Evolutionary conservation across 2,797 vertebrate species (phyloP).

Genomic region (Potorous gilbertii): DNA sequence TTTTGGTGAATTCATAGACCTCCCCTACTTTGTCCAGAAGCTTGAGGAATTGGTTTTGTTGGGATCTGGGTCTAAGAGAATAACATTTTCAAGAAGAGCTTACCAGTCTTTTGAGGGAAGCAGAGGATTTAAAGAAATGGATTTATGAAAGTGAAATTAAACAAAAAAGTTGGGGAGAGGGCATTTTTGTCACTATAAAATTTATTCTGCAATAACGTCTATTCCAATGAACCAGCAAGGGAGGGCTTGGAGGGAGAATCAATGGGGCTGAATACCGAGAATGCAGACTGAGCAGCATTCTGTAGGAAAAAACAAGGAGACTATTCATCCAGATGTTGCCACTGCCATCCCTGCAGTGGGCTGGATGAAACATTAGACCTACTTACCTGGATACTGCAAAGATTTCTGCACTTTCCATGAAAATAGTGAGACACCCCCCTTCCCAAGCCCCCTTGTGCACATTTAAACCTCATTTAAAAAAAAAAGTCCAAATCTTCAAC

Average conservation of each 20-base stretch:
- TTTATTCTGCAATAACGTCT: conserved; percentile 51
- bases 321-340: conserved; percentile 70
- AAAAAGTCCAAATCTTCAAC: conserved; percentile 39
- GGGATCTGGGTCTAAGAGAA: not conserved
- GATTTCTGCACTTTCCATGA: conserved; percentile 62
- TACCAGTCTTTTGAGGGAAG: conserved; percentile 31
- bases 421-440: conserved; percentile 58
- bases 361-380: conserved; percentile 69
- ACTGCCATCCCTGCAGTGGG: conserved; percentile 10
- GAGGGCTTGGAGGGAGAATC: conserved; percentile 47
- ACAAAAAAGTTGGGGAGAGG: not conserved
- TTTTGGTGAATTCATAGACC: conserved; percentile 54
- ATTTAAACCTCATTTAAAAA: conserved; percentile 60
- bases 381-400: conserved; percentile 67
- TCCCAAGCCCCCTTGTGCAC: conserved; percentile 51
- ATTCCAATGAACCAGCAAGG: conserved; percentile 46
- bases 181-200: conserved; percentile 48
- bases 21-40: conserved; percentile 53
- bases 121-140: not conserved
- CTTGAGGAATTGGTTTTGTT: conserved; percentile 7
- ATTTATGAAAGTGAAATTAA: not conserved
- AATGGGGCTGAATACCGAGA: conserved; percentile 52
- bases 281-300: conserved; percentile 64
- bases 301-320: conserved; percentile 66
- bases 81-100: not conserved